Conservation (phyloP, 2,888 invertebrate genomes). For the Incurvaria masculella region DNA sequence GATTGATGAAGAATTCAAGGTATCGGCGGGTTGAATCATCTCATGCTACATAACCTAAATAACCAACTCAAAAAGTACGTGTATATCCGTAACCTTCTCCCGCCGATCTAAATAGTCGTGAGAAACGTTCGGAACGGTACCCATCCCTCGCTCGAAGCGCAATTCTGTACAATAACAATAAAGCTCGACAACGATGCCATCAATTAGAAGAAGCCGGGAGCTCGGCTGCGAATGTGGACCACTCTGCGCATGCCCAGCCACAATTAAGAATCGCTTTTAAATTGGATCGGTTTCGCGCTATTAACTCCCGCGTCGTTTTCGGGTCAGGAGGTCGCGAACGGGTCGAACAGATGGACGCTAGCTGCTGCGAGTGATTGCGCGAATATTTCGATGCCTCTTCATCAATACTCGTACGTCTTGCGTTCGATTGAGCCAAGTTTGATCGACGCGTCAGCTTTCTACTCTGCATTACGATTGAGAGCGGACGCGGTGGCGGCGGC, state of each 20-base stretch:
- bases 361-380: too few species aligned
- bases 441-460: background rate
- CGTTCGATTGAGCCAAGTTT: too few species aligned
- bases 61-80: too few species aligned
- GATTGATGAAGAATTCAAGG: too few species aligned
- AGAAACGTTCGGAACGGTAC: background rate
- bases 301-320: slow-evolving; percentile 18
- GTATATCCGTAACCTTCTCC: too few species aligned
- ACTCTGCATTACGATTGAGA: background rate
- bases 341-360: too few species aligned
- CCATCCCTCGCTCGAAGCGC: background rate
- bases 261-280: slow-evolving; percentile 37
- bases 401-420: too few species aligned
- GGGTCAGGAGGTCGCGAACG: background rate
- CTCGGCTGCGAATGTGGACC: background rate
- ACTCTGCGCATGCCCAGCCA: slow-evolving; percentile 16
- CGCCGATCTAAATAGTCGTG: background rate
- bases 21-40: too few species aligned
- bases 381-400: too few species aligned
- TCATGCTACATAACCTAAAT: too few species aligned
- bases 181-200: background rate
- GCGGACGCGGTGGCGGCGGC: background rate
- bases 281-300: slow-evolving; percentile 38
- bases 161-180: background rate
- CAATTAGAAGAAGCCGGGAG: background rate